These are phyloP conservation scores for Odontothrips loti DNA, from an alignment of 2,888 invertebrate species.

Conservation along the genomic window DNA sequence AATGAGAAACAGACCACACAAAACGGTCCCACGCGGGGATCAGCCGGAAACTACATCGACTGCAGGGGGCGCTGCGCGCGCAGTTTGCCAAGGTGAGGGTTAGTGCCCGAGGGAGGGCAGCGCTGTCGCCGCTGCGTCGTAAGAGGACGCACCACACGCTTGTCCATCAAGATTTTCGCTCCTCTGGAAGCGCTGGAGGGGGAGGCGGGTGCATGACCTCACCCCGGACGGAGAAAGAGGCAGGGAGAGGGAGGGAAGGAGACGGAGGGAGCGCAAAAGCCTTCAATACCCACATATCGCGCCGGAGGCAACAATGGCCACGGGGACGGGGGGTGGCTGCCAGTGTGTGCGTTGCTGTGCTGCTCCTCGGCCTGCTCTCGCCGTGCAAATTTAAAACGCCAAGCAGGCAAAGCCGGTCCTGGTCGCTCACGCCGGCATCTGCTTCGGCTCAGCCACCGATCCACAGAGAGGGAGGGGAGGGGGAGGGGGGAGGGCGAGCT, in stretches of 20 bases:
- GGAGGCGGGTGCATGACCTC: neutral
- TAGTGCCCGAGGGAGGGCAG: too few species aligned
- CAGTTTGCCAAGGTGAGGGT: too few species aligned
- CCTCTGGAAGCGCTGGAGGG: neutral
- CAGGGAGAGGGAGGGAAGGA: neutral
- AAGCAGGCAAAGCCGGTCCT: neutral
- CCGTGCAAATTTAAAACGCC: conserved; percentile 1
- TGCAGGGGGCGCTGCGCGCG: too few species aligned
- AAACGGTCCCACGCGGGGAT: neutral
- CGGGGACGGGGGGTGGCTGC: too few species aligned
- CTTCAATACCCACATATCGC: too few species aligned
- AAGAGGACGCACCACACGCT: too few species aligned
- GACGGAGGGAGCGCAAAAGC: neutral
- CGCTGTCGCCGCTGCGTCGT: too few species aligned
- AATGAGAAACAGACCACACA: neutral
- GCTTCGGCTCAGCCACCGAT: neutral
- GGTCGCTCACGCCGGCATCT: neutral
- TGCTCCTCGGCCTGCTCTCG: too few species aligned
- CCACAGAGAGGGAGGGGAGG: neutral
- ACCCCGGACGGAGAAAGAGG: neutral
- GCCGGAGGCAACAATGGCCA: too few species aligned
- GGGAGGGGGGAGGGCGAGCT: conserved; percentile 3
- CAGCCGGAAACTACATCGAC: neutral
- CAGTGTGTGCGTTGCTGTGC: too few species aligned
- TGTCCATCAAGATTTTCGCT: too few species aligned